Conservation (phyloP, 2,113 vertebrate species). For the Bubo bubo region DNA sequence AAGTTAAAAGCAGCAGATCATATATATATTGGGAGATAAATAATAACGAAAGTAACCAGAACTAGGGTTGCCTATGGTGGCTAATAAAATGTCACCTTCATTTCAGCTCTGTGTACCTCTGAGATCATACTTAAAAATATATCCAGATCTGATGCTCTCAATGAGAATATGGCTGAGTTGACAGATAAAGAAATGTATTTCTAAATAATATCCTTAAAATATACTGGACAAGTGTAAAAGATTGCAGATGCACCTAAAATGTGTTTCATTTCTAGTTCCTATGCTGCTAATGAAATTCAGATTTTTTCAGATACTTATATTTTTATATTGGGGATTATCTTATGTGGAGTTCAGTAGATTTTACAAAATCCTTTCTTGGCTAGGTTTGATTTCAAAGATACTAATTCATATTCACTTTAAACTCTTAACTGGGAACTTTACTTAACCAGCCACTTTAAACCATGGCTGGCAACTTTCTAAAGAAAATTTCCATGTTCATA, state of each 20-base stretch:
- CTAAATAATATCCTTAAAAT: background rate
- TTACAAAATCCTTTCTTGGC: background rate
- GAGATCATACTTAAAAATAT: background rate
- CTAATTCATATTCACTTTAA: background rate
- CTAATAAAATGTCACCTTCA: constrained; percentile 38
- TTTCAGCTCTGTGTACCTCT: background rate
- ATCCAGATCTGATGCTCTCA: background rate
- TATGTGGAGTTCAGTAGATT: background rate
- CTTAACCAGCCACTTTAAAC: background rate
- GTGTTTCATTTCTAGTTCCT: background rate
- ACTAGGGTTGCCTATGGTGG: background rate
- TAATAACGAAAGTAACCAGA: background rate
- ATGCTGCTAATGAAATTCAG: background rate
- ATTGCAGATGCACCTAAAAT: background rate
- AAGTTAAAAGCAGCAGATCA: constrained; percentile 2
- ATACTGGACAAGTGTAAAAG: background rate
- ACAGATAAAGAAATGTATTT: background rate
- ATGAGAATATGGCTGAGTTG: background rate
- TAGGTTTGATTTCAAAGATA: background rate
- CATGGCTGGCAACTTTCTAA: background rate
- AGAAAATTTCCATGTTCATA: background rate
- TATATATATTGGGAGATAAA: background rate
- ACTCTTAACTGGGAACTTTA: background rate
- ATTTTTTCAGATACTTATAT: background rate
- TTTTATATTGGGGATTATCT: background rate